Base-by-base conservation (phyloP, 2,888 invertebrate genomes). In the Pimpla rufipes region DNA sequence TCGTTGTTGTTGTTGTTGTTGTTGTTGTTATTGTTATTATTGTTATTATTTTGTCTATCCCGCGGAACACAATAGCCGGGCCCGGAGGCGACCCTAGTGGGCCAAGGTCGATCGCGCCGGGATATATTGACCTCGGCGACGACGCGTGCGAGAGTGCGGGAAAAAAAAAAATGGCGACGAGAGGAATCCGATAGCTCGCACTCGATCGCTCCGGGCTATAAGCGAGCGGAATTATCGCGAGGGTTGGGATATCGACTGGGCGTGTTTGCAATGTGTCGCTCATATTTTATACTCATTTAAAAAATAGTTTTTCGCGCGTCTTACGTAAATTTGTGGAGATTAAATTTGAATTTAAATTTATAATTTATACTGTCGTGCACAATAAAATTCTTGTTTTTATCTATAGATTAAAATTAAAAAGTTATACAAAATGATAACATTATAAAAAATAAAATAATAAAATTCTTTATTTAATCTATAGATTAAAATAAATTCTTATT, bases 101-200 rank as follows among this genome's bases (percentile, higher is more conserved):
- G 71, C 78, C 83, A 83, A 79, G 83, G 83, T 83, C 79, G 79
- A 79, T 83, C 40, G 71, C 57, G 70, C 21, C 40, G 62, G 66
- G 79, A 83, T 79, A 83, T 79, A 79, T 45, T 59, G 45, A 76
- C 29, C 42, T 45, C 66, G 83, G 79, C 70, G 50, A 76, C 42
- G 45, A 5, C 5, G 29, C 5, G 5, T 29, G 35, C 57, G 59
- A 66, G 47, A 16, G 45, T 42, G 66, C 47, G 45, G 67, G 50
- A 79, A 40, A 70, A 23, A 29, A 29, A 29, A 29, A 29, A 29
- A n/a, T n/a, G 3, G 29, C 5, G 29, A 67, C 42, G 67, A 59
- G 62, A 18, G 7, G 50, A 62, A 21, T 57, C 57, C 59, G 37
- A n/a, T 45, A 50, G 47, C 23, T 35, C 13, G 6, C 47, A 21